Conservation (phyloP, 2,888 invertebrate genomes). For the Temnothorax rugatulus region DNA sequence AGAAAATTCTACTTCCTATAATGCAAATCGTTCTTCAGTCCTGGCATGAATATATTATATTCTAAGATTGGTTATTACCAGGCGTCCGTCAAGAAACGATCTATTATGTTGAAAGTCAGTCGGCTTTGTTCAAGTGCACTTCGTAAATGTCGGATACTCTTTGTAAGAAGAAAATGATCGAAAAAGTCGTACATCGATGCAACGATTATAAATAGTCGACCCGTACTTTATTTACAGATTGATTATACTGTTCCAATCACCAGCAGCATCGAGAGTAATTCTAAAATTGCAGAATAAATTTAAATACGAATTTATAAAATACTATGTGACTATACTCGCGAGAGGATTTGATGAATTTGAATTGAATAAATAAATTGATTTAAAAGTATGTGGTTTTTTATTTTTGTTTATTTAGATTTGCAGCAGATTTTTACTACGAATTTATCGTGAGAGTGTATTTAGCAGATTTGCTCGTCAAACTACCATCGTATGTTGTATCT, state of each 20-base stretch:
- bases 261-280: background rate
- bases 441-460: background rate
- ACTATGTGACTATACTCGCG: no score
- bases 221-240: background rate
- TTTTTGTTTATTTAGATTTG: background rate
- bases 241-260: background rate
- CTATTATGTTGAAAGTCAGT: background rate
- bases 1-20: slow-evolving; percentile 8
- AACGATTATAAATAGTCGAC: slow-evolving; percentile 1
- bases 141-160: background rate
- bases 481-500: background rate
- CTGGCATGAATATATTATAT: background rate
- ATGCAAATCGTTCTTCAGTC: background rate
- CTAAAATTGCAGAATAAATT: background rate
- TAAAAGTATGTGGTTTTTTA: background rate
- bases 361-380: background rate
- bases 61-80: slow-evolving; percentile 20
- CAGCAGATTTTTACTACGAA: background rate
- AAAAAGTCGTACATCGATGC: slow-evolving; percentile 14
- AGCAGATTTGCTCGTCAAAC: background rate
- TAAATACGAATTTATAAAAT: background rate
- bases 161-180: slow-evolving; percentile 19
- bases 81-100: background rate
- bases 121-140: background rate
- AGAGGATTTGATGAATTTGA: background rate